Percentiles rank a stretch among this genome's conserved stretches.
Evolutionary conservation across 2,113 vertebrate species (phyloP).

Genomic region (Corydoras sp.): DNA sequence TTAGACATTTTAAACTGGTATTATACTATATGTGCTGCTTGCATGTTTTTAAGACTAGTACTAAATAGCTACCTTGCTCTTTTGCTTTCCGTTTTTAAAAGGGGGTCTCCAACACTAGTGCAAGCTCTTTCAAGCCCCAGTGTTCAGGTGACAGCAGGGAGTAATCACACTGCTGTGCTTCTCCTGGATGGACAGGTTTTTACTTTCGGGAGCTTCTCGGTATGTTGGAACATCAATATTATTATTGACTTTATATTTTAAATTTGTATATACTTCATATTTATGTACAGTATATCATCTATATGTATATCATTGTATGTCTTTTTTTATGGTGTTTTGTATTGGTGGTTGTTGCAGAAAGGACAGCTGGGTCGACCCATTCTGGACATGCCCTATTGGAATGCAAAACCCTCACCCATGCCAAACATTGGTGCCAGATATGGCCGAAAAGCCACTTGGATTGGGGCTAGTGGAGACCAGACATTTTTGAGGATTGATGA

Average conservation of each 20-base stretch:
- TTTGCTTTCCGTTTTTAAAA: slow-evolving; percentile 44
- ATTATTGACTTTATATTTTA: too few species aligned
- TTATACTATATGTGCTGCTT: not conserved
- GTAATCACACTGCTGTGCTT: slow-evolving; percentile 95
- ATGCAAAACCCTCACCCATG: slow-evolving; percentile 94
- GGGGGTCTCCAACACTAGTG: slow-evolving; percentile 91
- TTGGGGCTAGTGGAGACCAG: slow-evolving; percentile 96
- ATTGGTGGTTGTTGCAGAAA: slow-evolving; percentile 70
- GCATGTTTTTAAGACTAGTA: too few species aligned
- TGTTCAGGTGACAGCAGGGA: slow-evolving; percentile 91
- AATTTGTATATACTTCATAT: too few species aligned
- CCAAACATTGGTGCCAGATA: slow-evolving; percentile 97
- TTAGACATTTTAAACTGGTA: not conserved
- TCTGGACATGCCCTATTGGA: slow-evolving; percentile 96
- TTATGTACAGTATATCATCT: too few species aligned
- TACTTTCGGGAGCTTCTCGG: slow-evolving; percentile 98
- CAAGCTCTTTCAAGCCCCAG: slow-evolving; percentile 89
- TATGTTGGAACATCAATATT: slow-evolving; percentile 47
- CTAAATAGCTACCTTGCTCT: not conserved
- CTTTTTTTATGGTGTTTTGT: not conserved
- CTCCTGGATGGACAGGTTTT: slow-evolving; percentile 95
- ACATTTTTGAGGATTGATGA: slow-evolving; percentile 95
- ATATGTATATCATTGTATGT: not conserved
- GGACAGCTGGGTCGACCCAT: slow-evolving; percentile 94
- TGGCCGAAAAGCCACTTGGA: slow-evolving; percentile 96